These are phyloP conservation scores for Luidia sarsii DNA, from an alignment of 53 echinoderm and acorn worm genomes.

Conservation along the genomic window DNA sequence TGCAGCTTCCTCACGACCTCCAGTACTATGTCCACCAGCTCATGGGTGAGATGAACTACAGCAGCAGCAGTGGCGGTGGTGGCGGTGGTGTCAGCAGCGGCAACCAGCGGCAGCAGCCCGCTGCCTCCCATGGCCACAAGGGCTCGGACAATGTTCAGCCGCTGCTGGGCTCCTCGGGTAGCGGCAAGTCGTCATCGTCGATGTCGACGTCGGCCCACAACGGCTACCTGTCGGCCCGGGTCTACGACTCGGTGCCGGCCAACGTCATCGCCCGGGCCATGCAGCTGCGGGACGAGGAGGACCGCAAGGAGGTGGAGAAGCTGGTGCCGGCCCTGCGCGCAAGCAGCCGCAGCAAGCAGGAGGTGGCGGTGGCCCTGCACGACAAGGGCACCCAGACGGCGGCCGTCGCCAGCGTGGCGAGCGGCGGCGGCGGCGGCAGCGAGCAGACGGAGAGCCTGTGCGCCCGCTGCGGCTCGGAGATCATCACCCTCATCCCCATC, in stretches of 20 bases:
- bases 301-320: conserved; percentile 92
- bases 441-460: conserved; percentile 76
- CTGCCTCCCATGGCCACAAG: not conserved
- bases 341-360: conserved; percentile 63
- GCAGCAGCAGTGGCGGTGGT: not conserved
- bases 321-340: conserved; percentile 72
- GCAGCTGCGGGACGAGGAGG: conserved; percentile 91
- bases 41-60: conserved; percentile 83
- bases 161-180: conserved; percentile 60
- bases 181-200: too few relatives aligned
- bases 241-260: conserved; percentile 93
- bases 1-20: conserved; percentile 97
- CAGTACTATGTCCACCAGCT: conserved; percentile 99
- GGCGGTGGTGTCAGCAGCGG: not conserved
- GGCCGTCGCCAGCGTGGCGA: conserved; percentile 18
- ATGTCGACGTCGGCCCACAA: conserved; percentile 44
- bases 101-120: not conserved
- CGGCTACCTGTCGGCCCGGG: conserved; percentile 77
- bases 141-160: conserved; percentile 68
- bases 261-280: conserved; percentile 93
- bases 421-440: not conserved
- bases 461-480: conserved; percentile 77
- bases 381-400: conserved; percentile 94
- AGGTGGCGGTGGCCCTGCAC: conserved; percentile 63
- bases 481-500: conserved; percentile 63